These are phyloP conservation scores for Hydrotaea cyrtoneurina DNA, from an alignment of 2,888 invertebrate species.

Conservation along the genomic window DNA sequence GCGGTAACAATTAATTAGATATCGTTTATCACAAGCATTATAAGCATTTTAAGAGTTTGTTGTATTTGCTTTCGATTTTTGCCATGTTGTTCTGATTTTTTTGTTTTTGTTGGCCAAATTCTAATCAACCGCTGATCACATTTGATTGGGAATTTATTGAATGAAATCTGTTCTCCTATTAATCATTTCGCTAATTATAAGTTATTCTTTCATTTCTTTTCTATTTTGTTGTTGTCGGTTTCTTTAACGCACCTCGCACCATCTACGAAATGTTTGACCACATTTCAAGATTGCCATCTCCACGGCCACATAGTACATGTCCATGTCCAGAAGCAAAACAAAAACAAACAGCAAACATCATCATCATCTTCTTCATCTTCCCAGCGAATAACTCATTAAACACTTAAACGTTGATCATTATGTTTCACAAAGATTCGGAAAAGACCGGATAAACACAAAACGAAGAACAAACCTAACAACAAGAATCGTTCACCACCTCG, in stretches of 20 bases:
- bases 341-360: not conserved
- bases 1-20: not conserved
- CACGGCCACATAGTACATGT: too few species aligned
- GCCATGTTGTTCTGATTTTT: not conserved
- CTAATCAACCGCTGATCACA: not conserved
- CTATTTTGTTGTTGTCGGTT: not conserved
- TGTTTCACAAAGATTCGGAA: constrained; percentile 15
- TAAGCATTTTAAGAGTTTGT: not conserved
- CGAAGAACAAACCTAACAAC: not conserved
- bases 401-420: constrained; percentile 26
- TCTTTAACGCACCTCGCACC: not conserved
- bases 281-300: constrained; percentile 2
- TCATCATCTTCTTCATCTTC: not conserved
- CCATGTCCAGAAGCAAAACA: not conserved
- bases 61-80: not conserved
- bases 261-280: not conserved
- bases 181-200: constrained; percentile 23
- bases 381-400: constrained; percentile 13
- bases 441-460: constrained; percentile 6
- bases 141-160: constrained; percentile 6
- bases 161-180: not conserved
- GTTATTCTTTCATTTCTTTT: constrained; percentile 25
- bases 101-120: not conserved
- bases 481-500: not conserved
- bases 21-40: not conserved